phyloP scores from a whole-genome alignment of 2,113 vertebrate genomes.

The Pseudolaguvia tuberculata region DNA sequence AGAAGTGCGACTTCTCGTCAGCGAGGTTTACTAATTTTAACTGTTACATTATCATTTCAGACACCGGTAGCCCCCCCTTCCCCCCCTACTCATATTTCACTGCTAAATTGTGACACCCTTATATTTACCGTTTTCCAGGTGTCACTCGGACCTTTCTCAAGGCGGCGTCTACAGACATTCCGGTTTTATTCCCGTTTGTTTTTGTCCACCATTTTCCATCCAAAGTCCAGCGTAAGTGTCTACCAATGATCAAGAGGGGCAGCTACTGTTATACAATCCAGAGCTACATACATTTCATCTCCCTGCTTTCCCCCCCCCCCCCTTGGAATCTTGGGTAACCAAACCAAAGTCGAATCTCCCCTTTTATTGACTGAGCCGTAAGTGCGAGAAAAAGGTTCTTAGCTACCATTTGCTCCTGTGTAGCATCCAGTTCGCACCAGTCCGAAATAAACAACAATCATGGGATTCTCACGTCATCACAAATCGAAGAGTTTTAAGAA shows the following conservation, averaged over 20 bases:
- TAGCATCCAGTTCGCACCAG: neutral
- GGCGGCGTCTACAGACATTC: slow-evolving; percentile 50
- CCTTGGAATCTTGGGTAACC: neutral
- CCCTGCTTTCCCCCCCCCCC: slow-evolving; percentile 32
- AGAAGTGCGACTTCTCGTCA: slow-evolving; percentile 13
- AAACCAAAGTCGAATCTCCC: neutral
- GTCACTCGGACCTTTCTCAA: slow-evolving; percentile 35
- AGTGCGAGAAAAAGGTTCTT: too few species aligned
- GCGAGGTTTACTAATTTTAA: slow-evolving; percentile 30
- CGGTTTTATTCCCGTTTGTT: slow-evolving; percentile 5
- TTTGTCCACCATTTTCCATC: slow-evolving; percentile 31
- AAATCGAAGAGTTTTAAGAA: too few species aligned
- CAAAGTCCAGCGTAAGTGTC: slow-evolving; percentile 44
- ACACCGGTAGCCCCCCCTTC: too few species aligned
- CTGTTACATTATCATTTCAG: slow-evolving; percentile 37
- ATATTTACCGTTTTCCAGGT: slow-evolving; percentile 43
- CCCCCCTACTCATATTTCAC: slow-evolving; percentile 1
- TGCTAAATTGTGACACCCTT: slow-evolving; percentile 24
- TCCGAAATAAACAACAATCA: neutral
- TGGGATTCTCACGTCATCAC: too few species aligned
- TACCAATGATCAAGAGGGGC: slow-evolving; percentile 27
- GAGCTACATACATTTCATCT: slow-evolving; percentile 26
- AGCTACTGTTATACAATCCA: slow-evolving; percentile 37
- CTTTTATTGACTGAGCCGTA: neutral
- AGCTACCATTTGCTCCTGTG: neutral